These are phyloP conservation scores for Ammodytes dubius DNA, from an alignment of 2,113 vertebrate species.

Conservation along the genomic window DNA sequence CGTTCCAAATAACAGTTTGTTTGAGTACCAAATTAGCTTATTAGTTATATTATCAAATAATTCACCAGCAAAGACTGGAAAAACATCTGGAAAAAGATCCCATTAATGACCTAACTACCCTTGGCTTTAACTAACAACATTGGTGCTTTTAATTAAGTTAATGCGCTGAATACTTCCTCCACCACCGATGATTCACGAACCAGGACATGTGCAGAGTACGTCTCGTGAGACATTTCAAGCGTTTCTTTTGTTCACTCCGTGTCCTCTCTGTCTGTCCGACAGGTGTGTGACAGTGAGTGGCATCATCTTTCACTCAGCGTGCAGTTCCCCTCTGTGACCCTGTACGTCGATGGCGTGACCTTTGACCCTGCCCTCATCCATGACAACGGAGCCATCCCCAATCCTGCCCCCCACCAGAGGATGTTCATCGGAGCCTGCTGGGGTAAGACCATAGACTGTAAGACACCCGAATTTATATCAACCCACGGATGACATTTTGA, in stretches of 20 bases:
- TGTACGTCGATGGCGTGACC: slow-evolving; percentile 95
- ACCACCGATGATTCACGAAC: neutral
- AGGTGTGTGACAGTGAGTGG: slow-evolving; percentile 98
- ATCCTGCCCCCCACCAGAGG: slow-evolving; percentile 87
- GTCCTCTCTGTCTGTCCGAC: slow-evolving; percentile 24
- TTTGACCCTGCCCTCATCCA: slow-evolving; percentile 98
- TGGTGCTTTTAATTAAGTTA: neutral
- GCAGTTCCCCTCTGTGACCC: slow-evolving; percentile 94
- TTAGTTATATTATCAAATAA: neutral
- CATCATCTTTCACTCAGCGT: slow-evolving; percentile 97
- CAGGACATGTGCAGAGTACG: neutral
- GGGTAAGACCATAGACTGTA: slow-evolving; percentile 73
- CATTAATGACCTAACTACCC: slow-evolving; percentile 2
- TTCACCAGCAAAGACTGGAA: neutral
- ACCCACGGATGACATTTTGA: slow-evolving; percentile 32
- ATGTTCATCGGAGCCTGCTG: slow-evolving; percentile 97
- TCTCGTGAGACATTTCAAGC: neutral
- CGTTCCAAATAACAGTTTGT: too few species aligned
- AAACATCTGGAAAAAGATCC: neutral
- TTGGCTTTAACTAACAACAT: neutral
- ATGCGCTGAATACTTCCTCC: neutral
- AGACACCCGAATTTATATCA: slow-evolving; percentile 44
- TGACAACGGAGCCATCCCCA: slow-evolving; percentile 95
- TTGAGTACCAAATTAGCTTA: too few species aligned
- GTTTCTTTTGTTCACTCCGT: neutral